Evolutionary conservation across 2,113 vertebrate species (phyloP).

Genomic region (Mustela nigripes): DNA sequence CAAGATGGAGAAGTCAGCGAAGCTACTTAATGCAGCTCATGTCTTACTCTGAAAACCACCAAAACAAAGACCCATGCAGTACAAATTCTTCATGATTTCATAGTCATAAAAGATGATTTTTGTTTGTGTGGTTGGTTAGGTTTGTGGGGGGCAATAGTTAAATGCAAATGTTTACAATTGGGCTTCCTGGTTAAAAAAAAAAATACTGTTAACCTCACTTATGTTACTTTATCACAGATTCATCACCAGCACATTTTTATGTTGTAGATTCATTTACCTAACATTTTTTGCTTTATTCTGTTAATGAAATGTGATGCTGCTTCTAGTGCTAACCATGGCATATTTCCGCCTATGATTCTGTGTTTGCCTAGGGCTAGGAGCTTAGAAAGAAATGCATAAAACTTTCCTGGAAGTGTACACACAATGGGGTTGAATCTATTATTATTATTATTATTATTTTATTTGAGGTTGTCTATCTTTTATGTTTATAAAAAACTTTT

Average conservation of each 20-base stretch:
- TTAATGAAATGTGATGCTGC: conserved; percentile 41
- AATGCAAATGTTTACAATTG: conserved; percentile 58
- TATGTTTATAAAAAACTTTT: conserved; percentile 56
- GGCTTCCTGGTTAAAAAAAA: neutral
- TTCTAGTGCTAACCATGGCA: conserved; percentile 1
- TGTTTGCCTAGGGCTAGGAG: neutral
- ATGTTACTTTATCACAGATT: conserved; percentile 26
- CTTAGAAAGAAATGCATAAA: neutral
- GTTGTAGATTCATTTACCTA: conserved; percentile 9
- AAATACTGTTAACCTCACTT: neutral
- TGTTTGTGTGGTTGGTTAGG: conserved; percentile 25
- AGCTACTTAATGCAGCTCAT: neutral
- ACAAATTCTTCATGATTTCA: conserved; percentile 1
- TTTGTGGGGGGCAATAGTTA: neutral
- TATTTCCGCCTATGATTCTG: neutral
- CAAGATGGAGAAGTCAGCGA: conserved; percentile 60
- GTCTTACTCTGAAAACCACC: neutral
- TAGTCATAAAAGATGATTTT: conserved; percentile 27
- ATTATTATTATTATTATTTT: neutral
- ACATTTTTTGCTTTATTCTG: conserved; percentile 60
- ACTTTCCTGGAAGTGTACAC: neutral
- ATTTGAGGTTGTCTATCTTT: conserved; percentile 11
- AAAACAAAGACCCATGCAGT: neutral
- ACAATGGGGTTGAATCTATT: neutral
- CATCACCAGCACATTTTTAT: conserved; percentile 7